Percentiles rank a stretch among this genome's conserved stretches.
phyloP scores from a whole-genome alignment of 2,797 vertebrate species.

The Sebastes vulpes region DNA sequence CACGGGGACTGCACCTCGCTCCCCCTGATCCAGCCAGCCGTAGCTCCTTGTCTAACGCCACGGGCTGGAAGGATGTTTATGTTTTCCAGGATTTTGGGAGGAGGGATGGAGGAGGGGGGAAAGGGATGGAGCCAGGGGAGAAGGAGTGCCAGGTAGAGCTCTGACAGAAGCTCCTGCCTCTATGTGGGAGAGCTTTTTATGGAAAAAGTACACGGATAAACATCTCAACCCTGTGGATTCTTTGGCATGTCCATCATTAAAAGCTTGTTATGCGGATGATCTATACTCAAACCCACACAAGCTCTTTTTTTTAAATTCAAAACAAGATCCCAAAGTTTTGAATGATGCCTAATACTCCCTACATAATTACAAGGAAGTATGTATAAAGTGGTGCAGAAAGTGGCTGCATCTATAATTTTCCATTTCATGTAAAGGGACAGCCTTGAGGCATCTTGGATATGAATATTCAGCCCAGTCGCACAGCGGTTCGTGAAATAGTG shows the following conservation, averaged over 20 bases:
- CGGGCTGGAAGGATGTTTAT: conserved; percentile 60
- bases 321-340: neutral
- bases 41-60: conserved; percentile 28
- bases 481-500: no score
- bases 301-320: neutral
- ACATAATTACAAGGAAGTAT: neutral
- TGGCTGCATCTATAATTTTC: neutral
- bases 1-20: conserved; percentile 50
- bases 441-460: neutral
- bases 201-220: neutral
- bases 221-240: neutral
- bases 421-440: neutral
- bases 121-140: conserved; percentile 1
- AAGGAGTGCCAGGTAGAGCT: conserved; percentile 26
- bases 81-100: conserved; percentile 46
- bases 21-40: conserved; percentile 30
- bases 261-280: neutral
- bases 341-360: neutral
- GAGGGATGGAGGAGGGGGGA: neutral
- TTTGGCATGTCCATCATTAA: neutral
- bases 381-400: neutral
- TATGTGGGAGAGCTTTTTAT: neutral
- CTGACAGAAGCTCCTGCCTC: conserved; percentile 8
- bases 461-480: neutral
- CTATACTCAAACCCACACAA: neutral